Conservation (phyloP, 2,888 invertebrate genomes). For the Scelioninae gen. 1 region DNA sequence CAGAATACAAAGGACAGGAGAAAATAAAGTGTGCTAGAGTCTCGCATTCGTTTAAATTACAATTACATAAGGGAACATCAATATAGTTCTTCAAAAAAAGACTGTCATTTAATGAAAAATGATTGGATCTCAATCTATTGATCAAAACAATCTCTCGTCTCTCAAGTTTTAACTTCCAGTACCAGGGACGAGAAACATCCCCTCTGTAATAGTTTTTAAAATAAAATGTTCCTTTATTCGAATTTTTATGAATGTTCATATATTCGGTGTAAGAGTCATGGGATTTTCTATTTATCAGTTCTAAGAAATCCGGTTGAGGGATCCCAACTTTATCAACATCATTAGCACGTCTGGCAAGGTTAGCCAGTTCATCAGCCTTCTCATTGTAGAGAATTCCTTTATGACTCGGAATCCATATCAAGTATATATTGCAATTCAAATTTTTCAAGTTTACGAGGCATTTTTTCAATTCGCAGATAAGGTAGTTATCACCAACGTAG, state of each 20-base stretch:
- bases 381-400: background rate
- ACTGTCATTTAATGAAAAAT: background rate
- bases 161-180: background rate
- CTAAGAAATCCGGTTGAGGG: background rate
- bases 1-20: too few species aligned
- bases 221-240: background rate
- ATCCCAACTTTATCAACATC: background rate
- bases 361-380: background rate
- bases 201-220: background rate
- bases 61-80: background rate
- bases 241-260: background rate
- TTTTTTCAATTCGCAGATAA: background rate
- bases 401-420: conserved; percentile 5
- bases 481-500: background rate
- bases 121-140: conserved; percentile 14
- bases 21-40: too few species aligned
- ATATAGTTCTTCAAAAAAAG: background rate
- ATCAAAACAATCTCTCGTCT: background rate
- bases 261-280: background rate
- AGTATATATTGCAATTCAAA: background rate
- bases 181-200: background rate
- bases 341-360: background rate
- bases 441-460: background rate
- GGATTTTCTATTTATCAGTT: background rate
- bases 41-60: background rate